Evolutionary conservation across 1,140 invertebrate species (phyloP).

Genomic region (Conus ventricosus): DNA sequence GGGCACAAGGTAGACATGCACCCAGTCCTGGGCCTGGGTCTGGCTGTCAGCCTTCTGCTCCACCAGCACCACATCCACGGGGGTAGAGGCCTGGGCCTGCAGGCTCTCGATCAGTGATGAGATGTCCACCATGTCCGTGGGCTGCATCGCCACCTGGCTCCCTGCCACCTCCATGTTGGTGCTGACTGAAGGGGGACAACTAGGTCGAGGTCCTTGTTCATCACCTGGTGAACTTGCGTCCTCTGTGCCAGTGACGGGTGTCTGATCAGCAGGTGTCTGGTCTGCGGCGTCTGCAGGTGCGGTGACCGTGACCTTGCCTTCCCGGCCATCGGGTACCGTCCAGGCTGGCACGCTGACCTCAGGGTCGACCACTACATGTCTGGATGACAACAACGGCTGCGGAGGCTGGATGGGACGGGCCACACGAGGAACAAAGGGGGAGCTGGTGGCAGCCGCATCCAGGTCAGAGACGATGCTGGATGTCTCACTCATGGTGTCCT

Average conservation of each 20-base stretch:
- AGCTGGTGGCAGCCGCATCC: background rate
- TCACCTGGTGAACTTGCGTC: too few species aligned
- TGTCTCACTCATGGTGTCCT: background rate
- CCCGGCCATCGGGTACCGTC: background rate
- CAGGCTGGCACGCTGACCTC: background rate
- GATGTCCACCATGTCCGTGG: background rate
- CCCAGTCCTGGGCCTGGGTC: background rate
- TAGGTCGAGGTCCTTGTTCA: too few species aligned
- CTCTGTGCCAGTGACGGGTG: background rate
- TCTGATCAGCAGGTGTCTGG: background rate
- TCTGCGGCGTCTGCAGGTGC: background rate
- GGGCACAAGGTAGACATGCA: background rate
- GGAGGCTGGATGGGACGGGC: background rate
- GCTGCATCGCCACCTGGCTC: background rate
- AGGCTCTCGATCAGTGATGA: background rate
- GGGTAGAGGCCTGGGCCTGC: background rate
- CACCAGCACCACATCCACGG: background rate
- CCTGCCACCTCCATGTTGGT: background rate
- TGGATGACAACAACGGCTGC: background rate
- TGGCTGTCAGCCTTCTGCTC: background rate
- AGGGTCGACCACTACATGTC: background rate
- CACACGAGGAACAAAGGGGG: conserved; percentile 1
- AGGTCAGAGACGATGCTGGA: background rate
- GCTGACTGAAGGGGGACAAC: too few species aligned
- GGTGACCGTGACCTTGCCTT: background rate